Base-by-base conservation (phyloP, 2,888 invertebrate species). In the Cheiracanthium punctorium region DNA sequence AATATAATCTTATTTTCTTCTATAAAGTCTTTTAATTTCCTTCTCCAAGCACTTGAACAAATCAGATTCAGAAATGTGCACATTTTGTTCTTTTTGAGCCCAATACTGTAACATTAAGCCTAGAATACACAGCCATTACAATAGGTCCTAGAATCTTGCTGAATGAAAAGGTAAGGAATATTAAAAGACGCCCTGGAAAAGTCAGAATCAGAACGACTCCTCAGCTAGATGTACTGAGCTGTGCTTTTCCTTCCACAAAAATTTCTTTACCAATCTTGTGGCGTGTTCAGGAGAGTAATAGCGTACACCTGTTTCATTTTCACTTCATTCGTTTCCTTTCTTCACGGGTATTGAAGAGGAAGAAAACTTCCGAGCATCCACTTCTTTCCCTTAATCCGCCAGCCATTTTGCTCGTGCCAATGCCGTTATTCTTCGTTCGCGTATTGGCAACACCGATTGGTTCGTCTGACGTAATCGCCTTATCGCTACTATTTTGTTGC, bases 251-350 rank as follows among this genome's bases (percentile, higher is more conserved):
- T 64, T 24, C 52, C 70, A 17, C 28, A 7, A n/a, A 20, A 30
- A 72, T 65, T 30, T 52, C 30, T 28, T 58, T 32, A 24, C 64
- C 72, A 80, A 72, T 72, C 80, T 20, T 24, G 28, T 28, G 79
- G 71, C 80, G 32, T 81, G 70, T 41, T 71, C 32, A 41, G 58
- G 71, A 69, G 41, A 70, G 82, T 71, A 76, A 82, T 82, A 76
- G 71, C 32, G 71, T 82, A 82, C 82, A 82, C 82, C 82, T 82
- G 82, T 82, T 82, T 82, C 75, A 82, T 82, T 82, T 82, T 82
- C 82, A 82, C 82, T 82, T 82, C 71, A 82, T 76, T 82, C 82
- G 82, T 28, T 41, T 71, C 75, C 70, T 82, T 82, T 82, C 82
- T 82, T 82, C 71, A 29, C 48, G 76, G 43, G 75, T 75, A 82